phyloP scores from a whole-genome alignment of 2,888 invertebrate species.

The Cryptocephalus moraei region DNA sequence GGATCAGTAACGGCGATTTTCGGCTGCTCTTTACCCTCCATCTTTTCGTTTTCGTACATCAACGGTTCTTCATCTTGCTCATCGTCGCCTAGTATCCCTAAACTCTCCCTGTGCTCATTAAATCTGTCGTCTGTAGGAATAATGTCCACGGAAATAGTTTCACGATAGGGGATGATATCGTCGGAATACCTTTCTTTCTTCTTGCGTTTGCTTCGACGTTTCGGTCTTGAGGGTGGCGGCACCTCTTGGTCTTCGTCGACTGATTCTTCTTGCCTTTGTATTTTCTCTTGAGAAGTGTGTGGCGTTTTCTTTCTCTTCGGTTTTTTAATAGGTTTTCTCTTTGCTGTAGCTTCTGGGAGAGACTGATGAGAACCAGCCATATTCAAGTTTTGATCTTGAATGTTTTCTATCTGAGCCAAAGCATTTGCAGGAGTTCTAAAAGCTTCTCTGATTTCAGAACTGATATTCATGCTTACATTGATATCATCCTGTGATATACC shows the following conservation, averaged over 20 bases:
- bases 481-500: slow-evolving; percentile 77
- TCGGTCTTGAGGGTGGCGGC: slow-evolving; percentile 43
- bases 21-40: slow-evolving; percentile 46
- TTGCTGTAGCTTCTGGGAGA: slow-evolving; percentile 37
- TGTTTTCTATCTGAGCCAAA: slow-evolving; percentile 47
- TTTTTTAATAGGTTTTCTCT: slow-evolving; percentile 40
- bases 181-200: slow-evolving; percentile 15
- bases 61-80: slow-evolving; percentile 25
- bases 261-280: slow-evolving; percentile 26
- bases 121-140: slow-evolving; percentile 5
- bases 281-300: slow-evolving; percentile 33
- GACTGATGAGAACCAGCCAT: slow-evolving; percentile 26
- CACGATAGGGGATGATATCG: slow-evolving; percentile 36
- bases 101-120: slow-evolving; percentile 17
- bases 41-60: slow-evolving; percentile 37
- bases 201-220: slow-evolving; percentile 41
- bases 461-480: slow-evolving; percentile 65
- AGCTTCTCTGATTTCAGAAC: slow-evolving; percentile 70
- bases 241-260: slow-evolving; percentile 22
- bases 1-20: slow-evolving; percentile 35
- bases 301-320: slow-evolving; percentile 37
- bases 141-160: slow-evolving; percentile 22
- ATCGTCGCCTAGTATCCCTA: slow-evolving; percentile 28
- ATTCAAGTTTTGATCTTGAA: slow-evolving; percentile 33
- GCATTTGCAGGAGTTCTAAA: slow-evolving; percentile 57